phyloP scores from a whole-genome alignment of 2,113 vertebrate species.

The Zosterops borbonicus region DNA sequence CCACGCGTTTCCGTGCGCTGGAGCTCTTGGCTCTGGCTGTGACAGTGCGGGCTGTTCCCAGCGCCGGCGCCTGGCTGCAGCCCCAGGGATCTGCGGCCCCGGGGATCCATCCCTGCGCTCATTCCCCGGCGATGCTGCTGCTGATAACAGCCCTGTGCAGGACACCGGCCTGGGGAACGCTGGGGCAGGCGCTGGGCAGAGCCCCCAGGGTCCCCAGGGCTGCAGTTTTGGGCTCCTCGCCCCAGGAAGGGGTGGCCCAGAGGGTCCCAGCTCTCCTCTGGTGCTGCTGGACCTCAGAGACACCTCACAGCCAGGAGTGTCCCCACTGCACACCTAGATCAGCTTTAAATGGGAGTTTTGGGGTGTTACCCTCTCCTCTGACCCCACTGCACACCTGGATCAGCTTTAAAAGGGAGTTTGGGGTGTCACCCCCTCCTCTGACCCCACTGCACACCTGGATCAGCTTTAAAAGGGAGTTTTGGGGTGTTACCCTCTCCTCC shows the following conservation, averaged over 20 bases:
- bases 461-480: neutral
- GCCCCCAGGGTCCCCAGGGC: neutral
- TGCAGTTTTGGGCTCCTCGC: neutral
- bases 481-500: neutral
- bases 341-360: neutral
- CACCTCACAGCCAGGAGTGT: accelerated
- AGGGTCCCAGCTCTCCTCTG: neutral
- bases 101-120: neutral
- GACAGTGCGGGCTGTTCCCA: neutral
- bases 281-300: neutral
- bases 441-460: accelerated
- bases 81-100: neutral
- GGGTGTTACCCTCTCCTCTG: neutral
- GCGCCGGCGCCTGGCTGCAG: neutral
- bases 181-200: conserved; percentile 12
- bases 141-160: too few species aligned
- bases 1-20: neutral
- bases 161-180: too few species aligned
- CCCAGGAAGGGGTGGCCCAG: neutral
- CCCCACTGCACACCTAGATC: too few species aligned
- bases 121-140: too few species aligned
- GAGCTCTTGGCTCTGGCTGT: neutral
- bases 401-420: accelerated
- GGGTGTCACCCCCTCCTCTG: neutral
- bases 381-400: accelerated